phyloP scores from a whole-genome alignment of 2,888 invertebrate genomes.

The Polydrusus cervinus region DNA sequence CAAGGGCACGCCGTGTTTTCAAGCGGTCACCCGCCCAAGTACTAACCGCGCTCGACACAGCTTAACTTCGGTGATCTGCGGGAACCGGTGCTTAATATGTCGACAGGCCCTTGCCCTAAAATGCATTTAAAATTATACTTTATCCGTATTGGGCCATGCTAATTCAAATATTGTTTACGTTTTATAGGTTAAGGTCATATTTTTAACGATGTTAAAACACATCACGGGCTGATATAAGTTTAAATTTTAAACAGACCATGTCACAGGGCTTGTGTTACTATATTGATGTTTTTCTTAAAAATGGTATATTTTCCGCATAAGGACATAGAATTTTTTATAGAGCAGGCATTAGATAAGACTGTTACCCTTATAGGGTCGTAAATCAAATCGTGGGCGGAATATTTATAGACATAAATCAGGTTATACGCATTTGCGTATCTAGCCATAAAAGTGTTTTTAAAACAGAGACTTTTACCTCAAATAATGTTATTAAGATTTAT shows the following conservation, averaged over 20 bases:
- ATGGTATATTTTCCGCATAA: conserved; percentile 2
- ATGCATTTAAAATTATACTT: too few relatives aligned
- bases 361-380: conserved; percentile 23
- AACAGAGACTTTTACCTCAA: conserved; percentile 13
- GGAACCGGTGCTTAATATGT: too few relatives aligned
- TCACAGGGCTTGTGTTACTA: background rate
- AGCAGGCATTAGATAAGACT: conserved; percentile 14
- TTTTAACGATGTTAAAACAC: too few relatives aligned
- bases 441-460: conserved; percentile 14
- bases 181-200: too few relatives aligned
- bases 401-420: conserved; percentile 18
- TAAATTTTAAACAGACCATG: background rate
- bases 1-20: too few relatives aligned
- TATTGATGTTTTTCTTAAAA: conserved; percentile 20
- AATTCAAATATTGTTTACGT: too few relatives aligned
- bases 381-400: conserved; percentile 22
- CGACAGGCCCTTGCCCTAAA: too few relatives aligned
- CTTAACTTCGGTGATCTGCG: too few relatives aligned
- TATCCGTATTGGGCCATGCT: too few relatives aligned
- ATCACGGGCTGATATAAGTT: background rate
- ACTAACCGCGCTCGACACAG: too few relatives aligned
- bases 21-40: too few relatives aligned
- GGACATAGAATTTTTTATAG: conserved; percentile 23
- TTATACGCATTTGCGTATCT: conserved; percentile 21
- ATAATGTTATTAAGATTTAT: conserved; percentile 8